Evolutionary conservation across 2,113 vertebrate genomes (phyloP), one percentile per base, ranked within the genome.

Genomic region (Myodes glareolus): DNA sequence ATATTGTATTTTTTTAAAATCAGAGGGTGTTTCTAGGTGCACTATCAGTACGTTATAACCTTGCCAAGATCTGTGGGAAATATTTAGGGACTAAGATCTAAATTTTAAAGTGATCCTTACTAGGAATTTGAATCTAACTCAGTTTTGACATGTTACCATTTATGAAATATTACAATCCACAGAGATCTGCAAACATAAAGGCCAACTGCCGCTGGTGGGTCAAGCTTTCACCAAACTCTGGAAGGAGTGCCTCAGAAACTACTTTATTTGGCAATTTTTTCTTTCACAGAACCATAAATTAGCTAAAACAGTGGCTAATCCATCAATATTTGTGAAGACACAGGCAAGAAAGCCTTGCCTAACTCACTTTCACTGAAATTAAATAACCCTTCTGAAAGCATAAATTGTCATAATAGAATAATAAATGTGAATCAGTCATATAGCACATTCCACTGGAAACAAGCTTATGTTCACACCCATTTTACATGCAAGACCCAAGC

Each of bases 201-300:
- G 23, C n/a, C 81, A 88, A 67, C 61, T 14, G 29, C 61, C 70
- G 13, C 76, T 16, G 23, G 10, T 29, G 13, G 11, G 9, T 13
- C 17, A 94, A 73, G 23, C 11, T 92, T 88, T 81, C 52, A 94
- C 12, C 19, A 72, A 85, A 88, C 45, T 92, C 70, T 81, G 31
- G 63, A 77, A 93, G 91, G 0, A 85, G 1, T 27, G 67, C 42
- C 77, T 39, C 13, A n/a, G 45, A 75, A 77, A 68, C 1, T 9
- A 92, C 6, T 68, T 72, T 77, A 96, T 94, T 88, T 90, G 63
- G 52, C 78, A 95, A 73, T 75, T 89, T 89, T 70, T 85, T 31
- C 77, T 45, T 91, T 88, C 10, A 21, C 11, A 45, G 81, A 65
- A 27, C 47, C 27, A 96, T 78, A 8, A 67, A 14, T 88, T 65